Base-by-base conservation (phyloP, 2,113 vertebrate species). In the Varanus salvator region DNA sequence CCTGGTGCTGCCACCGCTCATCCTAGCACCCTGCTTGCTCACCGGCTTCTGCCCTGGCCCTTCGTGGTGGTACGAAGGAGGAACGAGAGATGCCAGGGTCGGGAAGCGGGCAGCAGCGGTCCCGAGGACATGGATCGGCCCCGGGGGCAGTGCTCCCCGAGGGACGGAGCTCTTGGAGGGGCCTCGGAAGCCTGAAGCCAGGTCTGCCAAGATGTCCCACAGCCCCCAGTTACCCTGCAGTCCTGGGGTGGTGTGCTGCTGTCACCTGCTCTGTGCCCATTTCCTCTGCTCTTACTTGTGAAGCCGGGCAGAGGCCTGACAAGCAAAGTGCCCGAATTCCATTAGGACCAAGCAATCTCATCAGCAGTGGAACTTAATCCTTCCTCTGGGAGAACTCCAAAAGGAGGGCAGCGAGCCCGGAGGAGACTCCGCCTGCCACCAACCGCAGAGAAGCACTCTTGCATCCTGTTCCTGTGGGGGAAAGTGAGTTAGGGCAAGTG, bases 361-460 rank as follows among this genome's bases (percentile, higher is more conserved):
- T 57, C 72, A 71, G 72, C 34, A 80, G 78, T 23, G 48, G 44
- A 38, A 74, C 84, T 64, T 80, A 74, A 57, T 76, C 48, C 57
- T 71, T 74, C 90, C 90, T 84, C 44, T 4, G 89, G 80, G 89
- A 87, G 54, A 44, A 86, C 38, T 74, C 29, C 72, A 74, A 44
- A 77, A 12, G 27, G 64, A 29, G 85, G 68, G 76, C 21, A 44
- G 25, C 48, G 38, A 83, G 64, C 60, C 60, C 64, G n/a, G 60
- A 52, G 27, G n/a, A 87, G 86, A 68, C 25, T 17, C 27, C 34
- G 80, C 74, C 31, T 60, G 48, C 50, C 25, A 34, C 90, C 84
- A 84, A 87, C 72, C 87, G 69, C 31, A 85, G 74, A 38, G 60
- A 77, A 6, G 31, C 64, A 71, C 54, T 54, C 38, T 44, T 44